phyloP scores from a whole-genome alignment of 1,140 invertebrate genomes.

The Drosophila miranda region DNA sequence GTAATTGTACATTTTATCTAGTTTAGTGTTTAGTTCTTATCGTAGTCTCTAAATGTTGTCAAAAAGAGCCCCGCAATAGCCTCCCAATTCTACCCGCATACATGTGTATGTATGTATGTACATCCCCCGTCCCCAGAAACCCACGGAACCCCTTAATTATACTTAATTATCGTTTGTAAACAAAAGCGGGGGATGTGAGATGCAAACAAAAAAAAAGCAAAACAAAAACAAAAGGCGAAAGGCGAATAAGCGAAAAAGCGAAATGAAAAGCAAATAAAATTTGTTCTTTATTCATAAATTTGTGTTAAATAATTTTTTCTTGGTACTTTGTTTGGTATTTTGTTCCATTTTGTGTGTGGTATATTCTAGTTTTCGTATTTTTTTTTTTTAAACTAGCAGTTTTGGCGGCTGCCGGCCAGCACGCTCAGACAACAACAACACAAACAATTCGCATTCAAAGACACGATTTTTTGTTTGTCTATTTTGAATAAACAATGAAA shows the following conservation, averaged over 20 bases:
- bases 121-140: slow-evolving; percentile 1
- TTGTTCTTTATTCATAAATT: slow-evolving; percentile 55
- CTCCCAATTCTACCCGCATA: slow-evolving; percentile 7
- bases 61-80: slow-evolving; percentile 37
- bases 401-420: slow-evolving; percentile 40
- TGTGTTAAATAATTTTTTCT: slow-evolving; percentile 29
- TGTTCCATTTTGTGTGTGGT: slow-evolving; percentile 1
- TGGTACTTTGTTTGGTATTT: slow-evolving; percentile 17
- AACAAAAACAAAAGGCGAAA: slow-evolving; percentile 12
- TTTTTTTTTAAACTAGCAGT: not conserved
- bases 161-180: slow-evolving; percentile 50
- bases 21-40: slow-evolving; percentile 76
- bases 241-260: slow-evolving; percentile 17
- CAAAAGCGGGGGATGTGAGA: slow-evolving; percentile 9
- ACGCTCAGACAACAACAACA: slow-evolving; percentile 31
- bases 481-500: slow-evolving; percentile 26
- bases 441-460: slow-evolving; percentile 44
- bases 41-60: slow-evolving; percentile 74
- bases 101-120: no score
- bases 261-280: slow-evolving; percentile 66
- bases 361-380: not conserved
- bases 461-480: slow-evolving; percentile 39
- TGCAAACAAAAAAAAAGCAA: slow-evolving; percentile 21
- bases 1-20: slow-evolving; percentile 63
- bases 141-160: slow-evolving; percentile 50